Evolutionary conservation across 2,113 vertebrate species (phyloP), one percentile per base, ranked within the genome.

Genomic region (Cepphus grylle): DNA sequence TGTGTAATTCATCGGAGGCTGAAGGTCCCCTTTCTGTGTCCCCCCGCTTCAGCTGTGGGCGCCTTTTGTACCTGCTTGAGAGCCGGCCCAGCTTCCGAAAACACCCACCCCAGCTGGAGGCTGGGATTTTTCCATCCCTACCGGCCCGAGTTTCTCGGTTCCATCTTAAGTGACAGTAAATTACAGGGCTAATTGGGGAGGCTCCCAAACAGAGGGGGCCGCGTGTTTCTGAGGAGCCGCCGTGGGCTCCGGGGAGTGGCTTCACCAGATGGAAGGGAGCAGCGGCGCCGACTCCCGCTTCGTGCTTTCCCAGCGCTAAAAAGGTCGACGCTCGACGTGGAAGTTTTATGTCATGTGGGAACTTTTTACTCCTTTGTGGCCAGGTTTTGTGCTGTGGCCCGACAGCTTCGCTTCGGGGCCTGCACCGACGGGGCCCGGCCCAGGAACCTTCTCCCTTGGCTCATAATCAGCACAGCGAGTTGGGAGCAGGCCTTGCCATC

Each of bases 1-100:
- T 95, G 85, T 87, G 85, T 98, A 97, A 98, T 98, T 98, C 96
- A 98, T 98, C 16, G 92, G 95, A 74, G 85, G 93, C 95, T 97
- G 96, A 97, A 97, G 82, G 95, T 97, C 96, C 92, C 94, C 87
- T 96, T 98, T 97, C 90, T 97, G 43, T 38, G 18, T 50, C 61
- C 79, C 83, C 61, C 55, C 19, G 86, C 93, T 94, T 98, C 97
- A 97, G 94, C 96, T 97, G 96, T 88, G 94, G 79, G 85, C 0
- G 59, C 90, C 94, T 97, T 98, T 98, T 97, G 97, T 97, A 95
- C 94, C 91, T 89, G 71, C 93, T 88, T 23, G 90, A 89, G 97
- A 93, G 91, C 67, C 87, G 72, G 81, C 81, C 83, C 55, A 67
- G 50, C 71, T 76, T 76, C 66, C 1, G 11, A 94, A 84, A 96